Base-by-base conservation (phyloP, 2,797 vertebrate species). In the Poecile montanus region DNA sequence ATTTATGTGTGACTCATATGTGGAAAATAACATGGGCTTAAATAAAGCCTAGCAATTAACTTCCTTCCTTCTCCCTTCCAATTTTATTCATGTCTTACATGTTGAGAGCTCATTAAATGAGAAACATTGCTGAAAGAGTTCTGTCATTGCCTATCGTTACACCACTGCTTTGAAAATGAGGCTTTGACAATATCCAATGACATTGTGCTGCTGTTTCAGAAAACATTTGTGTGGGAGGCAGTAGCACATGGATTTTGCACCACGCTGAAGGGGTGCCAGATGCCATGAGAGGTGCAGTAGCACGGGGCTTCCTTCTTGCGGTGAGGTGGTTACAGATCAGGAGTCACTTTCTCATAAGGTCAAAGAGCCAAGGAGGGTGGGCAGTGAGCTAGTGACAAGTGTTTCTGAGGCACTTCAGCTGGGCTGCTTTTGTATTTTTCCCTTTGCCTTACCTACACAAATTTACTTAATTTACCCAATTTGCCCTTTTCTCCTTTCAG, bases 1-100 rank as follows among this genome's bases (percentile, higher is more conserved):
- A 73, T 83, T 80, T 84, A 10, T 60, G n/a, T 71, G 42, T 93
- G 94, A 95, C 36, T 93, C 66, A 57, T 77, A 63, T 47, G 50
- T 88, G 70, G 66, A 89, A 92, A 95, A 89, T 74, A 87, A 66
- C 75, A 75, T 45, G 29, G 68, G 32, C 73, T 93, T 91, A 91
- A 94, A 77, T 81, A 92, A 88, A 57, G 36, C 79, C 21, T 72
- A 66, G 63, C 70, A 87, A 92, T 93, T 89, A 78, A 84, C 58
- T 83, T 88, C 36, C 32, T 62, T 75, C 60, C 63, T 86, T 20
- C 40, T 47, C 36, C 20, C 11, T 21, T 72, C 58, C 56, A 56
- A 21, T 89, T 83, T 95, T 91, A 57, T 80, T 93, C 40, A 15
- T 25, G 11, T 75, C 72, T 65, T 93, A n/a, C 38, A n/a, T 86